Evolutionary conservation across 2,797 vertebrate genomes (phyloP), one percentile per base, ranked within the genome.

Genomic region (Spinus olivaceus): DNA sequence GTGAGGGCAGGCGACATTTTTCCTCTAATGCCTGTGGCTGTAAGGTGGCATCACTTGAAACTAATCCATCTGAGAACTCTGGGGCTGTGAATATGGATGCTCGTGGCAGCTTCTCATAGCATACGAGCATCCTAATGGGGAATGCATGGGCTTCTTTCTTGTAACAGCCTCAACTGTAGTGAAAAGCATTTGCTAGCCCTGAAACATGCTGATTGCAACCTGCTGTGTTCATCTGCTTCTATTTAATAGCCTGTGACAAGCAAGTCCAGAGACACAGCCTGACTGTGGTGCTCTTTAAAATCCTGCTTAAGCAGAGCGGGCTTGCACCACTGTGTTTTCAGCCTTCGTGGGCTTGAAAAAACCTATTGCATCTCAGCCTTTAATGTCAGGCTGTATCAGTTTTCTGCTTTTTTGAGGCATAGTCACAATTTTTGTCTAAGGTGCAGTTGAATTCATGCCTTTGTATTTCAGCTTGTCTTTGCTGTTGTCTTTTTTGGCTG

Each of bases 401-500:
- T 97, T 97, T 89, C 96, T 87, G 95, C 96, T 96, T 94, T 79
- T 86, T 82, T 51, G 95, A 97, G 95, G 95, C 95, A 64, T 93
- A 79, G 90, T 90, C 94, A 92, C 70, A 67, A 66, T 95, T 95
- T 94, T 92, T 72, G 30, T 91, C 67, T 59, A 88, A 83, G 97
- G 96, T 97, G 96, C 97, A 79, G 96, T 97, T 94, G 96, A 97
- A 96, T 95, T 92, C 97, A 97, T 95, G 97, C 97, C 97, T 95
- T 92, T 88, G 93, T 92, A 97, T 96, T 97, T 97, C 95, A 95
- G 96, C 96, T 95, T 96, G 96, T 95, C 96, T 97, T 97, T 98
- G 97, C 97, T 16, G 71, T 96, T 96, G 92, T 96, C 97, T 96
- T 97, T 97, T 98, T 97, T 98, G 98, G 98, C 98, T 96, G 97